These are phyloP conservation scores for Ashinkailepas kermadecensis DNA, from an alignment of 2,888 invertebrate genomes.

Conservation along the genomic window DNA sequence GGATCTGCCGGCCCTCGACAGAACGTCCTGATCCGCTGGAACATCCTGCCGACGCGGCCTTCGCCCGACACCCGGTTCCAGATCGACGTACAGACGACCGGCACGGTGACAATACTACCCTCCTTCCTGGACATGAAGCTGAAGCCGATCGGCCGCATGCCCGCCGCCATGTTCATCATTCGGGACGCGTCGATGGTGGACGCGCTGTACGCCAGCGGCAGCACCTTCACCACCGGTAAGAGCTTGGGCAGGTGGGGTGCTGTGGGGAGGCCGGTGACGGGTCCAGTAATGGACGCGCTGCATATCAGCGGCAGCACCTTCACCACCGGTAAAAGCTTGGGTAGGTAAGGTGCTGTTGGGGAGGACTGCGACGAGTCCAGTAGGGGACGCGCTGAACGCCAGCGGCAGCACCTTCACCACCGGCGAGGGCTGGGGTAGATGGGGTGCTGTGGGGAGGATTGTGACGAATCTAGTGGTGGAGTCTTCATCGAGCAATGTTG, in stretches of 20 bases:
- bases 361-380: background rate
- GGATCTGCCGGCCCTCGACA: background rate
- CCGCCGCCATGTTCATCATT: background rate
- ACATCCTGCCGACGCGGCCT: background rate
- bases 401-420: background rate
- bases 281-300: too few species aligned
- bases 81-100: conserved; percentile 3
- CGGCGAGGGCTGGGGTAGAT: too few species aligned
- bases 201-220: conserved; percentile 1
- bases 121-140: conserved; percentile 16
- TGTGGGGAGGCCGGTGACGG: too few species aligned
- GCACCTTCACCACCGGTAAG: background rate
- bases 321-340: background rate
- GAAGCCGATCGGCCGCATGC: background rate
- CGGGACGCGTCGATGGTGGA: background rate
- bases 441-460: too few species aligned
- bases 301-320: background rate
- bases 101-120: background rate
- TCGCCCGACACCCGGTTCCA: background rate
- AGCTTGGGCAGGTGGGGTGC: too few species aligned
- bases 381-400: background rate
- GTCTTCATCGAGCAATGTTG: too few species aligned
- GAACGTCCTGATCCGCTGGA: background rate
- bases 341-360: too few species aligned
- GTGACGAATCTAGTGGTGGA: too few species aligned